phyloP scores from a whole-genome alignment of 2,113 vertebrate genomes.

The Pangasianodon gigas region DNA sequence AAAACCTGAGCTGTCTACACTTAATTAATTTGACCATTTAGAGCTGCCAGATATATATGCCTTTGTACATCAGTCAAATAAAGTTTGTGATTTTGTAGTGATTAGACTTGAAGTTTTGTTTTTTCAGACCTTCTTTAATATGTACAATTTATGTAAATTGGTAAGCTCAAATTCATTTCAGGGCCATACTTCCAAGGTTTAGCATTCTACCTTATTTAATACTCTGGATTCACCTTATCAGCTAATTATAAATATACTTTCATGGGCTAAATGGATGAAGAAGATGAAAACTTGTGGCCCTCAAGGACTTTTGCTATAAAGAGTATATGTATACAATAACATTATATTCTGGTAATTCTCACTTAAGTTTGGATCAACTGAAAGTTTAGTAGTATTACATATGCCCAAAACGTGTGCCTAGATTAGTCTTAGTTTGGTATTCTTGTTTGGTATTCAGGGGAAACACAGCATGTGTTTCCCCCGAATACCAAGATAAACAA shows the following conservation, averaged over 20 bases:
- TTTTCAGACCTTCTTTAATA: neutral
- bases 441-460: too few relatives aligned
- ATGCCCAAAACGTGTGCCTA: neutral
- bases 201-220: neutral
- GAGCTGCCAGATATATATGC: neutral
- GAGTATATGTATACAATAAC: neutral
- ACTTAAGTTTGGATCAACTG: neutral
- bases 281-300: neutral
- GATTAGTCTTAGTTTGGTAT: neutral
- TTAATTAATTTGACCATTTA: neutral
- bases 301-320: neutral
- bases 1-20: neutral
- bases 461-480: neutral
- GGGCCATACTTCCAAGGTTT: neutral
- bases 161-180: neutral
- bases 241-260: neutral
- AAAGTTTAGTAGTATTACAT: neutral
- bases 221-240: neutral
- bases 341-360: neutral
- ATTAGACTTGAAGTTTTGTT: neutral
- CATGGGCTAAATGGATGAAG: neutral
- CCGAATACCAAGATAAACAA: neutral
- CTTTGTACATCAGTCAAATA: constrained; percentile 8
- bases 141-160: neutral
- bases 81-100: neutral